These are phyloP conservation scores for Platyscapa corneri DNA, from an alignment of 1,140 invertebrate species.

Conservation along the genomic window DNA sequence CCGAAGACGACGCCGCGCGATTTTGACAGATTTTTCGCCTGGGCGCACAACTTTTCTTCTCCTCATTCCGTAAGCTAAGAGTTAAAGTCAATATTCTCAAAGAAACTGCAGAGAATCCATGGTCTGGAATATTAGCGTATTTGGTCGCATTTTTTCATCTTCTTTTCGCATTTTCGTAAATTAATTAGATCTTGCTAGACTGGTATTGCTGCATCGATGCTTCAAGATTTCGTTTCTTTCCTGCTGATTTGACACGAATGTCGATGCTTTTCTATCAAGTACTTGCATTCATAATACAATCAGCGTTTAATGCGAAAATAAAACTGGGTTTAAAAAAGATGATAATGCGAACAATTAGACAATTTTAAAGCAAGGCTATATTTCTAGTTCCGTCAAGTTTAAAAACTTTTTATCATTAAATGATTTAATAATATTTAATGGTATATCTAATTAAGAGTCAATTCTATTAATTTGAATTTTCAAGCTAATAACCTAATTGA, in stretches of 20 bases:
- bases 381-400: too few relatives aligned
- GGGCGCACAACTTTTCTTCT: background rate
- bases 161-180: background rate
- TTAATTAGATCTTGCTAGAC: background rate
- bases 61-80: background rate
- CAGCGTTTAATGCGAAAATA: background rate
- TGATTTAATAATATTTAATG: too few relatives aligned
- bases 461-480: background rate
- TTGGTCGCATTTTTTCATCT: background rate
- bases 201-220: background rate
- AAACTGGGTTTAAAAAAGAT: background rate
- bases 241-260: background rate
- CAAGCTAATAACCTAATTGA: background rate
- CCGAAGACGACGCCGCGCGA: background rate
- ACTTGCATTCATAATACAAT: background rate
- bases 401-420: too few relatives aligned
- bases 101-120: background rate
- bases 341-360: background rate
- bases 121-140: conserved; percentile 27
- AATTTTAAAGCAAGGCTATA: background rate
- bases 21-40: conserved; percentile 35
- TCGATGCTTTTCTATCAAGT: background rate
- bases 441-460: background rate
- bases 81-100: conserved; percentile 37
- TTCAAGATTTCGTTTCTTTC: background rate